phyloP scores from a whole-genome alignment of 2,888 invertebrate genomes.

The Thyatira batis region DNA sequence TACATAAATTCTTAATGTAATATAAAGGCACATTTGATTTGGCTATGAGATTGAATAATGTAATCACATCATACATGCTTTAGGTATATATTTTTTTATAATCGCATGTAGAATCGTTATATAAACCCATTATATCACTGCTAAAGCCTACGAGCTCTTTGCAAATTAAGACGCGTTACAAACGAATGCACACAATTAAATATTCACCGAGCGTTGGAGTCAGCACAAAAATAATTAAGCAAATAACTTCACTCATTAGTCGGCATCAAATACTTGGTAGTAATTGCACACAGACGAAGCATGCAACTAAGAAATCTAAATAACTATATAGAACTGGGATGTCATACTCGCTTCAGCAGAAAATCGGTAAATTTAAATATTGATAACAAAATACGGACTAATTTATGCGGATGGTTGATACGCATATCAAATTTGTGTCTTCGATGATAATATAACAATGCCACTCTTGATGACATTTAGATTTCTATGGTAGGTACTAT shows the following conservation, averaged over 20 bases:
- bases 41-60: too few species aligned
- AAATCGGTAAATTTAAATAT: too few species aligned
- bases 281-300: slow-evolving; percentile 1
- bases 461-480: not conserved
- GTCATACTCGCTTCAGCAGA: not conserved
- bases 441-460: not conserved
- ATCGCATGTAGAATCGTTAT: not conserved
- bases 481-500: slow-evolving; percentile 19
- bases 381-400: too few species aligned
- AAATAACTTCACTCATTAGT: slow-evolving; percentile 73
- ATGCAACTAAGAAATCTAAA: not conserved
- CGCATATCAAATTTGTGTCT: not conserved
- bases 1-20: too few species aligned
- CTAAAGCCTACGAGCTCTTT: not conserved
- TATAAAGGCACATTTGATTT: too few species aligned
- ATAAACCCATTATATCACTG: not conserved
- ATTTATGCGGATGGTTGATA: too few species aligned
- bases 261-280: slow-evolving; percentile 52
- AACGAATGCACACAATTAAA: slow-evolving; percentile 43
- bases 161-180: slow-evolving; percentile 9
- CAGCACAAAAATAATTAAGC: slow-evolving; percentile 66
- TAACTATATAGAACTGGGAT: not conserved
- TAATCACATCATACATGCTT: too few species aligned
- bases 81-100: not conserved
- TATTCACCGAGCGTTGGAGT: slow-evolving; percentile 46